phyloP scores from a whole-genome alignment of 2,797 vertebrate genomes.

The Luscinia luscinia region DNA sequence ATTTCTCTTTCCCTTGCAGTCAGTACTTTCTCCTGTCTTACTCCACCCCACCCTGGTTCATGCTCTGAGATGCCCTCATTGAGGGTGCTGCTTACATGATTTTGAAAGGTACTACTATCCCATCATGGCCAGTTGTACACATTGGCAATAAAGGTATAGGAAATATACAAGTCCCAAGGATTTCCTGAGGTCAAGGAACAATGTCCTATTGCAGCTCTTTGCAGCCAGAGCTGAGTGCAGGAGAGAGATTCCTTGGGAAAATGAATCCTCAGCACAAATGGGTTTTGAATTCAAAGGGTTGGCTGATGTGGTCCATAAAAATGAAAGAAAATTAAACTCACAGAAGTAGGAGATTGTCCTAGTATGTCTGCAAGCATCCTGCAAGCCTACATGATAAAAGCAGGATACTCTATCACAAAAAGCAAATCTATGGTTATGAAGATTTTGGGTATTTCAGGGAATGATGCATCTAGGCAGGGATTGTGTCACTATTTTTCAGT shows the following conservation, averaged over 20 bases:
- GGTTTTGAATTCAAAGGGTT: not conserved
- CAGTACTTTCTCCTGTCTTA: not conserved
- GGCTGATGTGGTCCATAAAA: not conserved
- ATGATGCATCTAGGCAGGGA: not conserved
- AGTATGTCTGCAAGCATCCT: not conserved
- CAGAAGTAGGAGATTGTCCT: not conserved
- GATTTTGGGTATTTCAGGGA: not conserved
- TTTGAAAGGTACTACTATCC: not conserved
- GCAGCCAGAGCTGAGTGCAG: not conserved
- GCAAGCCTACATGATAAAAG: not conserved
- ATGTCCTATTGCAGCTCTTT: not conserved
- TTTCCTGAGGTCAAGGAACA: not conserved
- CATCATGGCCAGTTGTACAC: not conserved
- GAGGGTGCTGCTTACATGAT: not conserved
- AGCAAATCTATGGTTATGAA: not conserved
- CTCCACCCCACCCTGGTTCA: rapidly evolving
- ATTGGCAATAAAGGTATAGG: not conserved
- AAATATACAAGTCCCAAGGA: not conserved
- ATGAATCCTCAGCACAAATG: not conserved
- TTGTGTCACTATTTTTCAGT: not conserved
- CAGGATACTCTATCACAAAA: not conserved
- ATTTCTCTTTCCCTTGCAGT: not conserved
- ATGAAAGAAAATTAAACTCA: not conserved
- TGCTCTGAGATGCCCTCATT: not conserved
- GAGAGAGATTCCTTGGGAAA: not conserved